Evolutionary conservation across 2,797 vertebrate species (phyloP), one percentile per base, ranked within the genome.

Genomic region (Pangasius mekongensis): DNA sequence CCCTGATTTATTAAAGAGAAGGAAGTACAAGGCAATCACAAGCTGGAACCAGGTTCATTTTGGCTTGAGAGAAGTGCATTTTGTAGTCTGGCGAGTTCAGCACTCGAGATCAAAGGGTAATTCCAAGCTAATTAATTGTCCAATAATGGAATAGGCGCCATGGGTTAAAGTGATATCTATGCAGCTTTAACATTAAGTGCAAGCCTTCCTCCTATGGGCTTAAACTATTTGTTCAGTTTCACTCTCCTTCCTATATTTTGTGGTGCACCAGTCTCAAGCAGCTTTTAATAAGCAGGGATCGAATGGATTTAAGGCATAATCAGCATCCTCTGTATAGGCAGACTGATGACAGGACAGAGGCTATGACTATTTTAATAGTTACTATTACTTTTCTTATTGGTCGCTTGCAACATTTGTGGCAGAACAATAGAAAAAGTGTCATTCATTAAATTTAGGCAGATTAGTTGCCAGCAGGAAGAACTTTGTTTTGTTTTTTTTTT

Each of bases 61-160:
- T 78, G 81, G 73, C 62, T 89, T 9, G 18, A 33, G 66, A 52
- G 43, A 36, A 87, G 62, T 54, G 27, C 76, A 66, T 85, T 64
- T 62, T 83, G 88, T 80, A 85, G 86, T 39, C 81, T 88, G 87
- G 91, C 18, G 85, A 89, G 91, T 93, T 80, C 92, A 91, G 88
- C 89, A 94, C 92, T 91, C 89, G 92, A 94, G 89, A 85, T 93
- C 92, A 93, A 88, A 94, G 93, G 94, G 93, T 93, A 94, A 95
- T 95, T 95, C 91, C 92, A 93, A 95, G 91, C 92, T 94, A 94
- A 95, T 95, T 94, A 96, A 95, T 94, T 93, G 92, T 93, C 81
- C 85, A 54, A 85, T 86, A 83, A 89, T 88, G 87, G 76, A 86
- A 66, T 27, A 56, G 88, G 76, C 52, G n/a, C 77, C 36, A 80